Percentiles rank a stretch among this genome's conserved stretches.
phyloP scores from a whole-genome alignment of 64 coral and sea anemone genomes.

The Dendrophyllia cribrosa region DNA sequence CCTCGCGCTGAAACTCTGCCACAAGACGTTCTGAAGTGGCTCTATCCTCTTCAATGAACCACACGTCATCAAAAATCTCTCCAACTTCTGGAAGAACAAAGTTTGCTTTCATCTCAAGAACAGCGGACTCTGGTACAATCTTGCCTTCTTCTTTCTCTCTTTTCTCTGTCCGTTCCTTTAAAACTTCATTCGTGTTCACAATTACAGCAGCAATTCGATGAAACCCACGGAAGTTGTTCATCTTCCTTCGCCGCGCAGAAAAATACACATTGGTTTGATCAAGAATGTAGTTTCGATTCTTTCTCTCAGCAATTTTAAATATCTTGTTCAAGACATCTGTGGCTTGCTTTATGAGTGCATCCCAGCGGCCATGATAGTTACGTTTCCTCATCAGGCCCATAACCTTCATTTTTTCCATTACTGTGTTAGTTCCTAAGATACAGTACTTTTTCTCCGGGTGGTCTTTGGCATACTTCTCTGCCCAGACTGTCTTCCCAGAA shows the following conservation, averaged over 20 bases:
- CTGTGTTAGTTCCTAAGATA: slow-evolving; percentile 85
- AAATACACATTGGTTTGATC: slow-evolving; percentile 98
- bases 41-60: slow-evolving; percentile 92
- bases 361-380: slow-evolving; percentile 96
- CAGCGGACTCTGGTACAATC: slow-evolving; percentile 77
- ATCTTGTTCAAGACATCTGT: slow-evolving; percentile 81
- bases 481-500: slow-evolving; percentile 85
- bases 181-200: slow-evolving; percentile 68
- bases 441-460: slow-evolving; percentile 84
- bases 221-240: slow-evolving; percentile 80
- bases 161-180: slow-evolving; percentile 73
- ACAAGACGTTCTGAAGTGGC: slow-evolving; percentile 65
- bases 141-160: slow-evolving; percentile 85
- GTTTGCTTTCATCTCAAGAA: slow-evolving; percentile 98
- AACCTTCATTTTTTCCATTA: slow-evolving; percentile 97
- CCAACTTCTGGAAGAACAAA: slow-evolving; percentile 87
- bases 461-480: slow-evolving; percentile 73
- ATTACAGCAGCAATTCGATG: slow-evolving; percentile 85
- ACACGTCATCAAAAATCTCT: slow-evolving; percentile 91
- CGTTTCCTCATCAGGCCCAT: slow-evolving; percentile 81
- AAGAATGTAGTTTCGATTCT: slow-evolving; percentile 81
- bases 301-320: slow-evolving; percentile 86
- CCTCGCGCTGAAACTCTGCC: slow-evolving; percentile 75
- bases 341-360: slow-evolving; percentile 93
- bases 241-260: slow-evolving; percentile 84